These are phyloP conservation scores for Gastrophysa polygoni DNA, from an alignment of 2,888 invertebrate species.

Conservation along the genomic window DNA sequence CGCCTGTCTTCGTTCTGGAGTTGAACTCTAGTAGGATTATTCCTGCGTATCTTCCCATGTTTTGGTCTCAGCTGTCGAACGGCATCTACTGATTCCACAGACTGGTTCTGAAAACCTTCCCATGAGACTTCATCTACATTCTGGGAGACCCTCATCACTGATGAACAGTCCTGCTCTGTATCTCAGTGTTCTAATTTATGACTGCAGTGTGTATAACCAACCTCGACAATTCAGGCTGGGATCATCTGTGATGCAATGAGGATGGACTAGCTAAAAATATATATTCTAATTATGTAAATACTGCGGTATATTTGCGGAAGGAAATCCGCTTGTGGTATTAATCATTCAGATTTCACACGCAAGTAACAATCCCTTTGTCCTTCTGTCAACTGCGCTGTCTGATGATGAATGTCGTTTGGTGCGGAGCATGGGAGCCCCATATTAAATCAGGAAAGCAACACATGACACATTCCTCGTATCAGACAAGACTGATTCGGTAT, in stretches of 20 bases:
- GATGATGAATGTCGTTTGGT: conserved; percentile 32
- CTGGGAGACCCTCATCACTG: too few relatives aligned
- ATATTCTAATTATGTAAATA: not conserved
- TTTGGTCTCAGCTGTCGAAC: too few relatives aligned
- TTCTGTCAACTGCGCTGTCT: conserved; percentile 32
- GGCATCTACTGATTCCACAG: too few relatives aligned
- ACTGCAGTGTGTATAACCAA: too few relatives aligned
- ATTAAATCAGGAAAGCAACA: conserved; percentile 28
- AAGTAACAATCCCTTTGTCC: conserved; percentile 30
- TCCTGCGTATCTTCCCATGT: too few relatives aligned
- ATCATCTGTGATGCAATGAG: not conserved
- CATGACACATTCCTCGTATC: not conserved
- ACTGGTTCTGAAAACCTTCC: too few relatives aligned
- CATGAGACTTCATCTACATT: too few relatives aligned
- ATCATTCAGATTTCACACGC: conserved; percentile 21
- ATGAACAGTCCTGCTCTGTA: too few relatives aligned
- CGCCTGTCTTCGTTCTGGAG: too few relatives aligned
- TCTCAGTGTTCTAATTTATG: too few relatives aligned
- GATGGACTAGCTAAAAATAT: not conserved
- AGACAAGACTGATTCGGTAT: not conserved
- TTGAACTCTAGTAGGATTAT: too few relatives aligned
- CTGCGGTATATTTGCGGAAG: not conserved
- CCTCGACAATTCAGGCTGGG: not conserved
- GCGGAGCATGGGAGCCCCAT: conserved; percentile 22
- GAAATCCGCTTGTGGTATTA: conserved; percentile 15